phyloP scores from a whole-genome alignment of 2,797 vertebrate genomes.

The Taeniopygia guttata region DNA sequence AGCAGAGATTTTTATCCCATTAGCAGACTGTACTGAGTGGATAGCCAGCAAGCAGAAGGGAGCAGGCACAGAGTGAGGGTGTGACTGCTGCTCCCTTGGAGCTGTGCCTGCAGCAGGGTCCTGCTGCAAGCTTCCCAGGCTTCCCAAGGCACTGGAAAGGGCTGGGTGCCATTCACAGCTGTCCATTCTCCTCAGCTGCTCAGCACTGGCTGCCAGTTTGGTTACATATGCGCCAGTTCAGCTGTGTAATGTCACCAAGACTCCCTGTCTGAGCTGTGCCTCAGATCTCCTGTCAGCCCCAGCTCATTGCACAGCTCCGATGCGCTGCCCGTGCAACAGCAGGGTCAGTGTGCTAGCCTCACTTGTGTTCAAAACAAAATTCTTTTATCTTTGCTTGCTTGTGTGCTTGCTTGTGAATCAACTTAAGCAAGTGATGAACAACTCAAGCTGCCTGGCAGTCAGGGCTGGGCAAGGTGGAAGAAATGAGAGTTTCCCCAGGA shows the following conservation, averaged over 20 bases:
- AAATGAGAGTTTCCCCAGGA: background rate
- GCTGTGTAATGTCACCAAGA: background rate
- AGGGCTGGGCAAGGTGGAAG: background rate
- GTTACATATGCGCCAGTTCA: background rate
- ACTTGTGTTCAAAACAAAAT: background rate
- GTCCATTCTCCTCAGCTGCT: background rate
- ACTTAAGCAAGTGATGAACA: background rate
- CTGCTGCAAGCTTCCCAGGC: background rate
- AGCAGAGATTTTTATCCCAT: background rate
- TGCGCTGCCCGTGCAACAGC: background rate
- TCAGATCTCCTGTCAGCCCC: background rate
- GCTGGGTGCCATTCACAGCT: background rate
- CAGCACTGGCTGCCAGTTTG: background rate
- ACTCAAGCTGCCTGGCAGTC: background rate
- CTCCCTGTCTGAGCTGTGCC: background rate
- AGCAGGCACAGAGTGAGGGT: background rate
- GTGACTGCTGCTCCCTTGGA: background rate
- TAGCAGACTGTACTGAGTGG: background rate
- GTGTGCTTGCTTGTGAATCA: background rate
- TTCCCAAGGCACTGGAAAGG: background rate
- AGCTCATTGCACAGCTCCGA: accelerated
- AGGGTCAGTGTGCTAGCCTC: background rate
- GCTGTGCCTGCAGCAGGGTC: accelerated
- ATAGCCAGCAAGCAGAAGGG: background rate
- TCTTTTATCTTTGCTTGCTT: background rate